These are phyloP conservation scores for Physella acuta DNA, from an alignment of 1,140 invertebrate genomes.

Conservation along the genomic window DNA sequence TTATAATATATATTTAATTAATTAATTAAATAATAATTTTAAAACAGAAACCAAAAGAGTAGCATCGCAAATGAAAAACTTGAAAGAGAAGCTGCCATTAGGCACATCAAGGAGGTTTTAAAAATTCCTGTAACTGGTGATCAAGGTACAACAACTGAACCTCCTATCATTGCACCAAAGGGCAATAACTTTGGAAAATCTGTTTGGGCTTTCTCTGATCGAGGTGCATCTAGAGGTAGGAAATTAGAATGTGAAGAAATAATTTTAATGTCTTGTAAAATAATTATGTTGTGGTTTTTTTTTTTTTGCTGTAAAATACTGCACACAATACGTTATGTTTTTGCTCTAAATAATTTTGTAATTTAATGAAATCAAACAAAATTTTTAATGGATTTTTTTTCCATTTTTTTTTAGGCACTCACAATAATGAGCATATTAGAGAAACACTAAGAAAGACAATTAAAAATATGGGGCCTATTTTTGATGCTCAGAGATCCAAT, in stretches of 20 bases:
- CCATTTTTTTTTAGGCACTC: not conserved
- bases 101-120: slow-evolving; percentile 11
- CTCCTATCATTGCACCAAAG: not conserved
- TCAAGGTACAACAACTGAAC: not conserved
- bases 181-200: not conserved
- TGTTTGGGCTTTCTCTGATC: not conserved
- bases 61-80: not conserved
- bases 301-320: not conserved
- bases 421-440: too few species aligned
- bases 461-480: not conserved
- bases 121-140: not conserved
- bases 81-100: not conserved
- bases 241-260: not conserved
- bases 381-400: not conserved
- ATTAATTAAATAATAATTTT: too few species aligned
- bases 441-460: not conserved
- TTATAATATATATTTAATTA: too few species aligned
- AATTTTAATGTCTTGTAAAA: not conserved
- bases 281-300: not conserved
- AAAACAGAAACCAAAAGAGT: not conserved
- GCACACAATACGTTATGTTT: not conserved
- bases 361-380: not conserved
- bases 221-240: not conserved
- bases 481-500: not conserved
- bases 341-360: not conserved